Conservation (phyloP, 1,140 invertebrate species). For the Pseudomyrmex flavicornis region DNA sequence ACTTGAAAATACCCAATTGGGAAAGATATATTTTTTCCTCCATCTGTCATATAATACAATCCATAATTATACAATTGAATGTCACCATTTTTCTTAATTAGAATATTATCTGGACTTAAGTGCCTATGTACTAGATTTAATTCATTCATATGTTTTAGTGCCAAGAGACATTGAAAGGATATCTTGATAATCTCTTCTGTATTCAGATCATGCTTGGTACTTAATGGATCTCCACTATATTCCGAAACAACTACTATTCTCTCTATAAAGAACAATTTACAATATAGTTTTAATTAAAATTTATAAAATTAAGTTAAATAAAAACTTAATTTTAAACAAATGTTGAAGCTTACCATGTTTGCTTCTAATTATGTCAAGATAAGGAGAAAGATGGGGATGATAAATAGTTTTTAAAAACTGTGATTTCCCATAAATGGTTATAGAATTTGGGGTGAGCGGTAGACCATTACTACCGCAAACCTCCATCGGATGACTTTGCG, state of each 20-base stretch:
- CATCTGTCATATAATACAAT: slow-evolving; percentile 95
- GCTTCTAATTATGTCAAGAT: slow-evolving; percentile 95
- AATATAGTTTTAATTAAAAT: neutral
- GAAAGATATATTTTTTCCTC: slow-evolving; percentile 94
- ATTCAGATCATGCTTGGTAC: slow-evolving; percentile 80
- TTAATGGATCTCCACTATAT: slow-evolving; percentile 90
- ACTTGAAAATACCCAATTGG: slow-evolving; percentile 92
- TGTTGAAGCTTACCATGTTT: slow-evolving; percentile 92
- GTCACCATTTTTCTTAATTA: slow-evolving; percentile 89
- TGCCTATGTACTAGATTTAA: slow-evolving; percentile 92
- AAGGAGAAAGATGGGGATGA: slow-evolving; percentile 94
- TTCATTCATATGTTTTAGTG: slow-evolving; percentile 90
- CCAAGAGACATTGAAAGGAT: slow-evolving; percentile 90
- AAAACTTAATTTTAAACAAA: slow-evolving; percentile 17
- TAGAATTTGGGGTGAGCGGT: slow-evolving; percentile 97
- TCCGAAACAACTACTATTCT: slow-evolving; percentile 95
- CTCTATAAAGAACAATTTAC: slow-evolving; percentile 86
- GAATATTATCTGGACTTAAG: slow-evolving; percentile 93
- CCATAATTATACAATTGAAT: slow-evolving; percentile 97
- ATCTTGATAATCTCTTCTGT: slow-evolving; percentile 87
- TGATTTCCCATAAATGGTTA: slow-evolving; percentile 95
- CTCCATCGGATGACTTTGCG: slow-evolving; percentile 95
- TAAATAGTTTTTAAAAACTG: slow-evolving; percentile 92
- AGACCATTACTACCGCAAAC: slow-evolving; percentile 97
- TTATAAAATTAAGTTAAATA: slow-evolving; percentile 9